Conservation (phyloP, 2,113 vertebrate species). For the Lota lota region DNA sequence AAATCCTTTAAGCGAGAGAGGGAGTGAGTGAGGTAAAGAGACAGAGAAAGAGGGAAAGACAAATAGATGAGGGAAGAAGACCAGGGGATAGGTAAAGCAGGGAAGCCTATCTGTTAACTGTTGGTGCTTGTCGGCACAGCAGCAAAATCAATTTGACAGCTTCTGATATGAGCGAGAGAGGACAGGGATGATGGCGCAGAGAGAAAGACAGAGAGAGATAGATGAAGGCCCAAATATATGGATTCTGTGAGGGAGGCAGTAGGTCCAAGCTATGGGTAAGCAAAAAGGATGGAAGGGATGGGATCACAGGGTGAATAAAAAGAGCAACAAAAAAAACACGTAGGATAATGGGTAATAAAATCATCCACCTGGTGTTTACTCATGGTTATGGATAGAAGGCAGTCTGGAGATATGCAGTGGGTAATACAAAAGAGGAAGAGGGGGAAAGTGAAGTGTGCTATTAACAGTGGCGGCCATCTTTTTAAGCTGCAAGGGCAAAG, state of each 20-base stretch:
- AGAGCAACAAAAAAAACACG: conserved; percentile 22
- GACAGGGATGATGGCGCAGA: conserved; percentile 50
- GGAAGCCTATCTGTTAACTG: conserved; percentile 64
- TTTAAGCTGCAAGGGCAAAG: conserved; percentile 15
- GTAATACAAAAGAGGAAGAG: background rate
- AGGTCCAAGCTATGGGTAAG: conserved; percentile 24
- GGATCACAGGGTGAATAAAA: background rate
- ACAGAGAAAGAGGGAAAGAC: conserved; percentile 11
- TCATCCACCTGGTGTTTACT: conserved; percentile 18
- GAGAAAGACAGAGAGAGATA: conserved; percentile 18
- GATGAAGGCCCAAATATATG: conserved; percentile 36
- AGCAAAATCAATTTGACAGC: conserved; percentile 71
- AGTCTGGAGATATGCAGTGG: conserved; percentile 4
- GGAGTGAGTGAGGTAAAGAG: conserved; percentile 17
- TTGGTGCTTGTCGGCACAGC: conserved; percentile 66
- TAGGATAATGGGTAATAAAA: conserved; percentile 20
- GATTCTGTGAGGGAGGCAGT: conserved; percentile 42
- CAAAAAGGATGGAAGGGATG: conserved; percentile 19
- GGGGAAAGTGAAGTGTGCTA: background rate
- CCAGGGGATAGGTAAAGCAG: conserved; percentile 44
- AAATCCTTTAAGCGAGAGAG: conserved; percentile 20
- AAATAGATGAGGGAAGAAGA: conserved; percentile 25
- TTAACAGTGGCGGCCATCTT: background rate
- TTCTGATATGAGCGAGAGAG: conserved; percentile 54
- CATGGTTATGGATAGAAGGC: conserved; percentile 19